phyloP scores from a whole-genome alignment of 1,140 invertebrate genomes.

The Cydia fagiglandana region DNA sequence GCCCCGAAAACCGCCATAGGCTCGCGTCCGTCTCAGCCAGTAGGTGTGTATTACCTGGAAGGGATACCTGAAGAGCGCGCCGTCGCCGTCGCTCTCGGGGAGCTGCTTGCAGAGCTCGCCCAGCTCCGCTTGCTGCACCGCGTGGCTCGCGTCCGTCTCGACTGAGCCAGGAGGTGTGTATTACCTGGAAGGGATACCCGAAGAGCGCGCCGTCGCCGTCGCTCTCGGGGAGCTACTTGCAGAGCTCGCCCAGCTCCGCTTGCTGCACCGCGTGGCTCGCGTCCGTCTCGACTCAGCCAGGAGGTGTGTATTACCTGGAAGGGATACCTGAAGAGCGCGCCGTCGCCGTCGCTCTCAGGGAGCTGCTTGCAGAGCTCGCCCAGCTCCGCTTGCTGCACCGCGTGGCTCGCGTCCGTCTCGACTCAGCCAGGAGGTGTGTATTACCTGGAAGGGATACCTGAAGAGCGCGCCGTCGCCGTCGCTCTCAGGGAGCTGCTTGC shows the following conservation, averaged over 20 bases:
- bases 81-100: constrained; percentile 48
- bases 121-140: background rate
- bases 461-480: constrained; percentile 62
- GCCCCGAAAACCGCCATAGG: no score
- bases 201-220: constrained; percentile 49
- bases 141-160: constrained; percentile 80
- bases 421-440: constrained; percentile 45
- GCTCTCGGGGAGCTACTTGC: constrained; percentile 61
- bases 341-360: constrained; percentile 61
- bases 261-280: constrained; percentile 84
- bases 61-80: constrained; percentile 60
- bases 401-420: constrained; percentile 77
- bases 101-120: constrained; percentile 72
- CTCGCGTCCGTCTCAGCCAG: constrained; percentile 80
- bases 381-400: constrained; percentile 86
- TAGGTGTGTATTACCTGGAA: constrained; percentile 62
- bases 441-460: constrained; percentile 72
- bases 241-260: constrained; percentile 81
- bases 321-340: constrained; percentile 60
- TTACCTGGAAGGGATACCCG: constrained; percentile 72
- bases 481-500: constrained; percentile 62
- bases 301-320: constrained; percentile 62
- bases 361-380: constrained; percentile 75
- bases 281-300: background rate
- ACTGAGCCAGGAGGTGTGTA: constrained; percentile 46